These are phyloP conservation scores for Molossus molossus DNA, from an alignment of 2,797 vertebrate genomes.

Conservation along the genomic window DNA sequence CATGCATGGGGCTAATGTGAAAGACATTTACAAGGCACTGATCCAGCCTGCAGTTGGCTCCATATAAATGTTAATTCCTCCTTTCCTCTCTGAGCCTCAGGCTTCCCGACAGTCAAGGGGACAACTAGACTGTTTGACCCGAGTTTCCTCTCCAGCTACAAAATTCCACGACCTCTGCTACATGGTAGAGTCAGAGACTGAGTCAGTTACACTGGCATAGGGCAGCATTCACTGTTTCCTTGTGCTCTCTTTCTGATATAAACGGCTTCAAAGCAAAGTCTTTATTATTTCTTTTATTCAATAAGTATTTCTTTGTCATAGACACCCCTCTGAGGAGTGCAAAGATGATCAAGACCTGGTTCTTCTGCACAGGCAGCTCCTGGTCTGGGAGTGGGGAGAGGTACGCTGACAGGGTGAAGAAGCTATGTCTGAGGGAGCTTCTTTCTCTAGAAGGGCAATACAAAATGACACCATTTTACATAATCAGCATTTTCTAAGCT, in stretches of 20 bases:
- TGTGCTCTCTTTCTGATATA: not conserved
- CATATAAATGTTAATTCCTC: not conserved
- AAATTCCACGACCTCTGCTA: slow-evolving; percentile 3
- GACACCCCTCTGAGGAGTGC: not conserved
- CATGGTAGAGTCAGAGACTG: not conserved
- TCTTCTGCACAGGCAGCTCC: not conserved
- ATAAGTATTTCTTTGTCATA: slow-evolving; percentile 23
- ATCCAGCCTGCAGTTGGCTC: not conserved
- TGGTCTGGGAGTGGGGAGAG: not conserved
- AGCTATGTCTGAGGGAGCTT: not conserved
- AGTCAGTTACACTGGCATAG: not conserved
- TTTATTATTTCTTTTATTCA: slow-evolving; percentile 10
- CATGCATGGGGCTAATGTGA: not conserved
- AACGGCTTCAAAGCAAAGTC: not conserved
- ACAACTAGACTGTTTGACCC: not conserved
- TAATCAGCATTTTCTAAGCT: slow-evolving; percentile 28
- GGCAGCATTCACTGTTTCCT: not conserved
- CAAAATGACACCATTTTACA: not conserved
- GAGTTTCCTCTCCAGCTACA: not conserved
- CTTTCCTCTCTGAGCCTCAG: not conserved
- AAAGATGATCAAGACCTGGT: not conserved
- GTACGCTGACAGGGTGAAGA: not conserved
- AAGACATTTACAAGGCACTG: not conserved
- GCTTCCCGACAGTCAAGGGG: not conserved
- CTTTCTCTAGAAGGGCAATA: not conserved